Conservation (phyloP, 2,113 vertebrate genomes). For the Australoheros scitulus region DNA sequence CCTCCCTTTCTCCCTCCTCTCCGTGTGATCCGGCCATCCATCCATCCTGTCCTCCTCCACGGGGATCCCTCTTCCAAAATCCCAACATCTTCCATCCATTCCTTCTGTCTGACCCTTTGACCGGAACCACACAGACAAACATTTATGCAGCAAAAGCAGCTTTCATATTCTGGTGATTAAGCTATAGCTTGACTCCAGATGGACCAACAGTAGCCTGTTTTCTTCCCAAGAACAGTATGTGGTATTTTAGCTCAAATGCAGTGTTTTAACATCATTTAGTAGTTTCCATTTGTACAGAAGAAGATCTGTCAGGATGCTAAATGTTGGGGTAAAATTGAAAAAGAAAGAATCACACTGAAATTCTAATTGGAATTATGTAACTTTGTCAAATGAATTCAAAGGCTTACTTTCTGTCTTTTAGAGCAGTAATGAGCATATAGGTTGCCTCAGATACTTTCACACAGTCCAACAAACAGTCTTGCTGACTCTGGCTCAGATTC, state of each 20-base stretch:
- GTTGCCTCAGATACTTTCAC: no score
- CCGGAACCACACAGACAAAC: constrained; percentile 50
- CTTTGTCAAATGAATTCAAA: no score
- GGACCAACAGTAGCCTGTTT: neutral
- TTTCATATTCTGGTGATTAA: constrained; percentile 19
- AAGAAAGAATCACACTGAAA: no score
- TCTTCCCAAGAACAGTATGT: neutral
- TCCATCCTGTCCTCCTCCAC: constrained; percentile 66
- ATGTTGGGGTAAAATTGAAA: neutral
- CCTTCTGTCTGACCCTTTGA: constrained; percentile 48
- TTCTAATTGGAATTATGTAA: no score
- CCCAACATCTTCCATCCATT: constrained; percentile 28
- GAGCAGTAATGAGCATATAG: no score
- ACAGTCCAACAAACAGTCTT: no score
- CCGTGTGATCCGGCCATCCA: constrained; percentile 58
- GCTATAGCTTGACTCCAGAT: neutral
- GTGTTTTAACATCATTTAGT: neutral
- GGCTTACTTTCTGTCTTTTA: no score
- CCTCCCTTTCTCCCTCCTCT: constrained; percentile 40
- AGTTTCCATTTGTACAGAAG: neutral
- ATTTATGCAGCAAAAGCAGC: constrained; percentile 40
- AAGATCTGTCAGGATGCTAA: neutral
- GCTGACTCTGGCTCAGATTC: no score
- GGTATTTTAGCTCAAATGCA: neutral
- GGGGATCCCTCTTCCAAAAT: constrained; percentile 42